These are phyloP conservation scores for Siphlonurus alternatus DNA, from an alignment of 2,888 invertebrate genomes.

Conservation along the genomic window DNA sequence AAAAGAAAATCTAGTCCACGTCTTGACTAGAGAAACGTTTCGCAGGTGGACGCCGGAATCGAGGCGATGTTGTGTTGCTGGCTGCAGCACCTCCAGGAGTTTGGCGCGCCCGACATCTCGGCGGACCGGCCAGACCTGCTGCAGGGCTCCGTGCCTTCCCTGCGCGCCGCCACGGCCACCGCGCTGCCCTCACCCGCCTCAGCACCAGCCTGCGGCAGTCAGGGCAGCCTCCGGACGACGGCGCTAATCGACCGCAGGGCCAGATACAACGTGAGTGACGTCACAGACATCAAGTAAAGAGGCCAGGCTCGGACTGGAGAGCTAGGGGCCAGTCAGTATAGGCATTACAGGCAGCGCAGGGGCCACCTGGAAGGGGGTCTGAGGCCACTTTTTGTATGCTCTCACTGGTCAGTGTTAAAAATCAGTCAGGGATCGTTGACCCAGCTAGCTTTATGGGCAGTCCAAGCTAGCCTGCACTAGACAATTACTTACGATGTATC, in stretches of 20 bases:
- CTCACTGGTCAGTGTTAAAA: neutral
- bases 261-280: conserved; percentile 57
- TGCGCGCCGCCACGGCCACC: conserved; percentile 30
- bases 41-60: conserved; percentile 66
- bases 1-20: too few species aligned
- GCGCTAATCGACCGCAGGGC: conserved; percentile 51
- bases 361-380: too few species aligned
- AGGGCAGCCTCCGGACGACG: conserved; percentile 25
- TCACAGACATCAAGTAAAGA: neutral
- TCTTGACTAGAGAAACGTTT: too few species aligned
- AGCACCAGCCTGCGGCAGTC: conserved; percentile 16
- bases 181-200: conserved; percentile 10
- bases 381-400: neutral
- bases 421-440: too few species aligned
- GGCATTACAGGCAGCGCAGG: too few species aligned
- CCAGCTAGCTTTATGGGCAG: too few species aligned
- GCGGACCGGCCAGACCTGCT: conserved; percentile 67
- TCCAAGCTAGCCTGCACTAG: too few species aligned
- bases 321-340: too few species aligned
- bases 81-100: conserved; percentile 68
- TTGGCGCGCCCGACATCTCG: conserved; percentile 33
- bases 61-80: conserved; percentile 75
- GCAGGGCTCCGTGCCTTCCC: conserved; percentile 53
- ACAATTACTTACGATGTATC: too few species aligned
- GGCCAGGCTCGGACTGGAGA: neutral